Evolutionary conservation across 2,888 invertebrate species (phyloP).

Genomic region (Stratiomys singularior): DNA sequence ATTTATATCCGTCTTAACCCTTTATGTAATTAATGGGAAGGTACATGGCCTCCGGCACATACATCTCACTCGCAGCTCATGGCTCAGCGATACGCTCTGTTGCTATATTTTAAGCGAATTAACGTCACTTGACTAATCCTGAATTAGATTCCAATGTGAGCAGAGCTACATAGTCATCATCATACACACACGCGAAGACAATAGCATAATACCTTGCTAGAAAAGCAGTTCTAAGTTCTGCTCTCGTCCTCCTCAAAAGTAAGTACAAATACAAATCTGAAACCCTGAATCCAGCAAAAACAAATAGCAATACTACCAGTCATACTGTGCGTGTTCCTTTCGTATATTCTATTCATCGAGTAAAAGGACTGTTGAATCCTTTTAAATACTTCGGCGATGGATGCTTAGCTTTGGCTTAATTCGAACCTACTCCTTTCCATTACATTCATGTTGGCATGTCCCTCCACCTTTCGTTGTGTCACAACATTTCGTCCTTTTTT

Average conservation of each 20-base stretch:
- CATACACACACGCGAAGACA: conserved; percentile 37
- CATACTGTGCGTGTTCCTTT: conserved; percentile 35
- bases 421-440: background rate
- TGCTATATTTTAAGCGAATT: conserved; percentile 50
- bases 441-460: background rate
- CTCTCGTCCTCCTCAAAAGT: too few species aligned
- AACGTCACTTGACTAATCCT: conserved; percentile 52
- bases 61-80: conserved; percentile 35
- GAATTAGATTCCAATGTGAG: conserved; percentile 50
- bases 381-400: conserved; percentile 33
- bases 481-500: conserved; percentile 16
- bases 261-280: too few species aligned
- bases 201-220: conserved; percentile 33
- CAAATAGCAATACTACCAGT: conserved; percentile 28
- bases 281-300: conserved; percentile 31
- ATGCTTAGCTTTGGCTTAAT: conserved; percentile 30
- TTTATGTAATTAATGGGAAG: conserved; percentile 44
- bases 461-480: background rate
- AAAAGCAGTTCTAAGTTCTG: too few species aligned
- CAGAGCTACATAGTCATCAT: conserved; percentile 46
- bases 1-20: conserved; percentile 39
- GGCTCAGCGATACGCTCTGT: conserved; percentile 32
- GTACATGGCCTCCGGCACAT: conserved; percentile 30
- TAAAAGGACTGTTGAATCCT: conserved; percentile 44
- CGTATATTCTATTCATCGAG: conserved; percentile 38